Base-by-base conservation (phyloP, 2,888 invertebrate genomes). In the Creontiades dilutus region DNA sequence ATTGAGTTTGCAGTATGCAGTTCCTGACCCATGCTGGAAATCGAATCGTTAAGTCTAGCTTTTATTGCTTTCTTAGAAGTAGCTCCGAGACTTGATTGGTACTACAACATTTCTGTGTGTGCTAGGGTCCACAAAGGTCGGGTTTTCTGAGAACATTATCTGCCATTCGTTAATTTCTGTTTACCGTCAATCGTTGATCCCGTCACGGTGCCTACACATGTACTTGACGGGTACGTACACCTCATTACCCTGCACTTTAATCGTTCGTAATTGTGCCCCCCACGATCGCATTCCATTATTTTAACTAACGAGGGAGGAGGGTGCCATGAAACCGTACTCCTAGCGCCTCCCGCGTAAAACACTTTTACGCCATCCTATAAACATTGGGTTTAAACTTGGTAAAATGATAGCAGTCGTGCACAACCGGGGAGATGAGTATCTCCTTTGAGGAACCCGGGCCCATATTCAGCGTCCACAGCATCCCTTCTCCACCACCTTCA, bases 371-470 rank as follows among this genome's bases (percentile, higher is more conserved):
- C 68, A 23, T 68, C 68, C 68, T 68, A 68, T 68, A 68, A 68
- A 68, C 68, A 68, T 23, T 12, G 68, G 68, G 68, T 68, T 68
- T 68, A 61, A 78, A 47, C 47, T 80, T 80, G 82, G 55, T 47
- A 23, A 82, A 82, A 52, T 82, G 82, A 82, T 82, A 82, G 82
- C 52, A 52, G 82, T 82, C 82, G 82, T 82, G 82, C 82, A 19
- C 52, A 19, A 52, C 27, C 46, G 28, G 7, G 7, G 37, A 47
- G 78, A 78, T 78, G 46, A 68, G 78, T 78, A 78, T 78, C 78
- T 78, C 46, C 52, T 82, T 47, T 52, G 27, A 82, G 47, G 11
- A 47, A 37, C 48, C 82, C 52, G 48, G 52, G 23, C 27, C 82
- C 52, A 52, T 82, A 82, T 82, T 82, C 52, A 82, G 19, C 82